Percentiles rank a stretch among this genome's conserved stretches.
These are phyloP conservation scores for Chalcis sispes DNA, from an alignment of 2,888 invertebrate species.

Conservation along the genomic window DNA sequence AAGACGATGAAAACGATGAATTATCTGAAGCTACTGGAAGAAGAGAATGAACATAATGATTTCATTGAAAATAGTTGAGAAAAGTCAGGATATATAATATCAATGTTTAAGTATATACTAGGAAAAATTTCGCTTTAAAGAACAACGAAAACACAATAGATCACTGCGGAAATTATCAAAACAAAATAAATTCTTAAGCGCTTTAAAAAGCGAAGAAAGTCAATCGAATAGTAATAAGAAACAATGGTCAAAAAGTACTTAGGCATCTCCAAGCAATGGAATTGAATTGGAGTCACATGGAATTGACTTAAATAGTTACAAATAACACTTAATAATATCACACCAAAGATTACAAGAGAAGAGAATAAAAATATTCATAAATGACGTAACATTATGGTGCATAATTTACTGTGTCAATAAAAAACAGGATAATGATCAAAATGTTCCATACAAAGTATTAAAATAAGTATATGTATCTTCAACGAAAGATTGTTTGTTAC, in stretches of 20 bases:
- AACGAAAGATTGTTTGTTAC: slow-evolving; percentile 63
- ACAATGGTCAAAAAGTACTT: slow-evolving; percentile 27
- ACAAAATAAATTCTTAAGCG: slow-evolving; percentile 3
- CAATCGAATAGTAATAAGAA: slow-evolving; percentile 48
- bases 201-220: slow-evolving; percentile 40
- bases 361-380: slow-evolving; percentile 12
- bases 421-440: slow-evolving; percentile 61
- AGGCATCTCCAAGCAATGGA: slow-evolving; percentile 45
- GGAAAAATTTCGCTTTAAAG: slow-evolving; percentile 26
- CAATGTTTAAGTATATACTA: slow-evolving; percentile 24
- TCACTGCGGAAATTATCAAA: slow-evolving; percentile 20
- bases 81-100: slow-evolving; percentile 13
- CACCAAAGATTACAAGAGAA: slow-evolving; percentile 33
- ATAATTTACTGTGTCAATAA: slow-evolving; percentile 44
- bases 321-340: slow-evolving; percentile 23
- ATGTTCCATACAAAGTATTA: slow-evolving; percentile 57
- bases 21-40: slow-evolving; percentile 60
- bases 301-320: slow-evolving; percentile 46
- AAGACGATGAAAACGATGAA: slow-evolving; percentile 76
- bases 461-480: slow-evolving; percentile 55
- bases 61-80: neutral
- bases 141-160: slow-evolving; percentile 41
- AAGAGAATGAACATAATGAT: slow-evolving; percentile 12
- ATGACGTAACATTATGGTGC: slow-evolving; percentile 33
- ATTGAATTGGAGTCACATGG: slow-evolving; percentile 51